Base-by-base conservation (phyloP, 1,140 invertebrate species). In the Hycleus phaleratus region DNA sequence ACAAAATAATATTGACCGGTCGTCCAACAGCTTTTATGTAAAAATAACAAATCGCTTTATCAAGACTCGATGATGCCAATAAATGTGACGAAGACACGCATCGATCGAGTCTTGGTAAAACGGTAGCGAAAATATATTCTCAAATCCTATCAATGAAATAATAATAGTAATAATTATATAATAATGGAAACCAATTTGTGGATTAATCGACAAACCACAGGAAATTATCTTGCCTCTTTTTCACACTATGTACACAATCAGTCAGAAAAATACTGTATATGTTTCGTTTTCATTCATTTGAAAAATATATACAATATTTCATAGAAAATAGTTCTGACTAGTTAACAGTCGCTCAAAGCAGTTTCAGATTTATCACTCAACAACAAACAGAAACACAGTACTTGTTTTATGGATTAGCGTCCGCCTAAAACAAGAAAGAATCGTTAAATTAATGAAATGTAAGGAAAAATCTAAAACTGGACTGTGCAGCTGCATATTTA, bases 231-330 rank as follows among this genome's bases (percentile, higher is more conserved):
- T 11, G 43, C 5, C 43, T 24, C n/a, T 10, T 44, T 11, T 42
- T 49, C 26, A 38, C 38, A 49, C 38, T 60, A 56, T 65, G 47
- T 65, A 65, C 56, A 61, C 57, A 60, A 60, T 64, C 60, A 64
- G 60, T 67, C 65, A 67, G 61, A 67, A 67, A 67, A 67, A 67
- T 67, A 67, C 57, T 67, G 65, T 67, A 67, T 67, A 65, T 67
- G 59, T 60, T 67, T 60, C 55, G 47, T 32, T 32, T 32, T 18
- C 18, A 32, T 4, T 32, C 7, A 4, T 3, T 32, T 40, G 51
- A 64, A 67, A 64, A 62, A 67, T 67, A 65, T 67, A 65, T 60
- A 67, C 61, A 63, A 67, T 67, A 63, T 67, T 67, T 60, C 53
- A 46, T 57, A 62, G 50, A 61, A 60, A 57, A 54, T 47, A 59